phyloP scores from a whole-genome alignment of 37 sponge, comb jelly and placozoan genomes.

The Oopsacas minuta region DNA sequence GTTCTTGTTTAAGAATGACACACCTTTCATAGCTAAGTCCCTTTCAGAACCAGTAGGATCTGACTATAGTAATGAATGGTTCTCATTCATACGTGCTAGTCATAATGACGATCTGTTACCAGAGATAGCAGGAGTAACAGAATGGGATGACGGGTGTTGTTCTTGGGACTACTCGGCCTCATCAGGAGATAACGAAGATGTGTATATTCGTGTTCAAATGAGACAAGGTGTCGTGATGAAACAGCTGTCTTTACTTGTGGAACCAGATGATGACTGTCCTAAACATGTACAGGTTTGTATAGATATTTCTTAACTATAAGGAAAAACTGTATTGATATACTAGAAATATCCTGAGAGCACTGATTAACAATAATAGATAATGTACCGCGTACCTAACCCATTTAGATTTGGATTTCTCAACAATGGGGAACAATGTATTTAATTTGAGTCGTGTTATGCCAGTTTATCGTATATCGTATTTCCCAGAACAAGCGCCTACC shows the following conservation, averaged over 20 bases:
- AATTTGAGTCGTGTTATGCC: no score
- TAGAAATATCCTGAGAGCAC: no score
- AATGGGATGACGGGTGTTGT: slow-evolving; percentile 68
- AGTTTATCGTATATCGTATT: no score
- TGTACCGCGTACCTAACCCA: no score
- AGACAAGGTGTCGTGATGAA: slow-evolving; percentile 51
- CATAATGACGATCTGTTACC: slow-evolving; percentile 33
- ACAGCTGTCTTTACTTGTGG: slow-evolving; percentile 44
- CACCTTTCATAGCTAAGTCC: not conserved
- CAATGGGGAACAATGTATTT: no score
- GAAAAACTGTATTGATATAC: no score
- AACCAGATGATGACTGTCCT: slow-evolving; percentile 57
- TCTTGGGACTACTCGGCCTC: slow-evolving; percentile 43
- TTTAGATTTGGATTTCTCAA: no score
- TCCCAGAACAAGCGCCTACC: no score
- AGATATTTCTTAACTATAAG: no score
- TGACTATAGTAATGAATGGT: slow-evolving; percentile 1
- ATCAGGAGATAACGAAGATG: not conserved
- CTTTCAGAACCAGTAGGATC: not conserved
- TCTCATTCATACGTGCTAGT: not conserved
- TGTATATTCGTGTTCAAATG: slow-evolving; percentile 40
- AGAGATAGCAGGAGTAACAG: slow-evolving; percentile 25
- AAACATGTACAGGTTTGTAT: not conserved
- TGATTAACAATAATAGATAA: no score
- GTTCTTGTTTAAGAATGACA: slow-evolving; percentile 34